A percentile compares a stretch with the other conserved stretches of the same genome.
phyloP scores from a whole-genome alignment of 1,140 invertebrate genomes.

The Trichonephila clavata region DNA sequence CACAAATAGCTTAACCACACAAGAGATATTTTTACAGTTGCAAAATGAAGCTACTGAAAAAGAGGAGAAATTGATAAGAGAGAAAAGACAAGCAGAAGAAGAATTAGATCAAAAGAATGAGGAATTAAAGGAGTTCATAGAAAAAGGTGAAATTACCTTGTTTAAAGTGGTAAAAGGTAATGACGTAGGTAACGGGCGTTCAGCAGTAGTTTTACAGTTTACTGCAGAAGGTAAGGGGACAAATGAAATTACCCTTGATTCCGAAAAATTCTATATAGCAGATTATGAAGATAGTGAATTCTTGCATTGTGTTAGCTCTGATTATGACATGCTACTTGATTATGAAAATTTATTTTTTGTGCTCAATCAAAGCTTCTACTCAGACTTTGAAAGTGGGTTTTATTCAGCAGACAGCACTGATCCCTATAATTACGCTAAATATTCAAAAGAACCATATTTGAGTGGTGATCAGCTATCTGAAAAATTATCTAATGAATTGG shows the following conservation, averaged over 20 bases:
- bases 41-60: slow-evolving; percentile 1
- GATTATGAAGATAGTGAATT: too few species aligned
- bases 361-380: slow-evolving; percentile 1
- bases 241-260: too few species aligned
- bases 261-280: too few species aligned
- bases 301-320: too few species aligned
- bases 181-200: background rate
- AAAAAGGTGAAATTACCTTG: background rate
- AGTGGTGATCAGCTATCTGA: slow-evolving; percentile 5
- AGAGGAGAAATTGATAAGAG: background rate
- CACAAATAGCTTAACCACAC: background rate
- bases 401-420: slow-evolving; percentile 1
- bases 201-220: slow-evolving; percentile 6
- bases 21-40: background rate
- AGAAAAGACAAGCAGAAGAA: background rate
- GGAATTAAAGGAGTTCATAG: background rate
- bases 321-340: too few species aligned
- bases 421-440: background rate
- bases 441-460: slow-evolving; percentile 1
- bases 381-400: background rate
- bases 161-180: slow-evolving; percentile 2
- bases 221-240: too few species aligned
- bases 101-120: slow-evolving; percentile 2
- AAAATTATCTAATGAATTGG: slow-evolving; percentile 2
- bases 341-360: slow-evolving; percentile 9